A percentile compares a stretch with the other conserved stretches of the same genome.
Evolutionary conservation across 37 sponge, comb jelly and placozoan genomes (phyloP).

Genomic region (Chondrilla cf. caribensis): DNA sequence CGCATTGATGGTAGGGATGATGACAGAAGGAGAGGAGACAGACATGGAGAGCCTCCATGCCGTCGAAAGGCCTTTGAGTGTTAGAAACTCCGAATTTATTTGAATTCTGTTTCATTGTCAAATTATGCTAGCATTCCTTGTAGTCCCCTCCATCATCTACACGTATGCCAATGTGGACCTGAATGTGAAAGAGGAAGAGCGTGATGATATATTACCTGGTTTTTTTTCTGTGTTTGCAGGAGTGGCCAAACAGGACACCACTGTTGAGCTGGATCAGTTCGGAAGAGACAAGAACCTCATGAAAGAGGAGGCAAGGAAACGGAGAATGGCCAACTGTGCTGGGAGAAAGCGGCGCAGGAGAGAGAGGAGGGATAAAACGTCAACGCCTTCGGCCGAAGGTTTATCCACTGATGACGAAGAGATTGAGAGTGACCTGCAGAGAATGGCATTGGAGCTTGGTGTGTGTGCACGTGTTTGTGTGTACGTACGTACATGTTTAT

Average conservation of each 20-base stretch:
- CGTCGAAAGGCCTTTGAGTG: neutral
- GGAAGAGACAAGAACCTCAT: neutral
- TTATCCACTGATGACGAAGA: slow-evolving; percentile 86
- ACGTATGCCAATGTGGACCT: too few species aligned
- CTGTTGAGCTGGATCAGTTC: neutral
- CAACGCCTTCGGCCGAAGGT: slow-evolving; percentile 50
- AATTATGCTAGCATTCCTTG: neutral
- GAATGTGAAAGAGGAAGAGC: too few species aligned
- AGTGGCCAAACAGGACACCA: neutral
- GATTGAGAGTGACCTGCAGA: slow-evolving; percentile 54
- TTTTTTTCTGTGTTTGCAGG: too few species aligned
- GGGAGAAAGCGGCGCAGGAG: slow-evolving; percentile 67
- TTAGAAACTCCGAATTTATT: neutral
- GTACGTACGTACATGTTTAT: neutral
- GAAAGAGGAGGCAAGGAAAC: slow-evolving; percentile 29
- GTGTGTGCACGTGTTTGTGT: slow-evolving; percentile 22
- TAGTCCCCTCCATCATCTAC: too few species aligned
- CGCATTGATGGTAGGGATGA: neutral
- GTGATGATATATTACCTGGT: too few species aligned
- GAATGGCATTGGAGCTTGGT: slow-evolving; percentile 53
- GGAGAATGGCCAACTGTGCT: slow-evolving; percentile 64
- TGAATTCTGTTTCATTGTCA: neutral
- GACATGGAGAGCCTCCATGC: neutral
- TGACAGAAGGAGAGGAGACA: too few species aligned
- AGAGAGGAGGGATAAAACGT: slow-evolving; percentile 29